phyloP scores from a whole-genome alignment of 2,113 vertebrate species.

The Chunga burmeisteri region DNA sequence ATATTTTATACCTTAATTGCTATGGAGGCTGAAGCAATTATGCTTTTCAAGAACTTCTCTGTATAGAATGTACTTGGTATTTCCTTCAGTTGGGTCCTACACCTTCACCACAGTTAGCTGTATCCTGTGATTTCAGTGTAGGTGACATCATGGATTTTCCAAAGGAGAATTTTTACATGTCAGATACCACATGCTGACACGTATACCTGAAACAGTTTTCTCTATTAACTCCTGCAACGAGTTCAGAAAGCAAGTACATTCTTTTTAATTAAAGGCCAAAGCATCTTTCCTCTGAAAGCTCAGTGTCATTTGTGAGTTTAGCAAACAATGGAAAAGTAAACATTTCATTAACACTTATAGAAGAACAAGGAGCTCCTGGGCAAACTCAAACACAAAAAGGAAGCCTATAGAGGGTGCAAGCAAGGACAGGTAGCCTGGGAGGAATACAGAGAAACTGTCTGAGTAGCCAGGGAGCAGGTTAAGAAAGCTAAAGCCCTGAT shows the following conservation, averaged over 20 bases:
- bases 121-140: background rate
- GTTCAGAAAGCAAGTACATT: background rate
- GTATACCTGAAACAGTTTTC: background rate
- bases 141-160: background rate
- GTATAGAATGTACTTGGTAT: background rate
- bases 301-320: background rate
- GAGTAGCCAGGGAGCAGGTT: too few relatives aligned
- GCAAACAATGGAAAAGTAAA: background rate
- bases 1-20: background rate
- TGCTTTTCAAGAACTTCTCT: background rate
- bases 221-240: background rate
- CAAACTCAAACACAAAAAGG: too few relatives aligned
- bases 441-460: too few relatives aligned
- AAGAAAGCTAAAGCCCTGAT: too few relatives aligned
- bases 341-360: background rate
- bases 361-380: background rate
- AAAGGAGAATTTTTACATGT: background rate
- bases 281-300: background rate
- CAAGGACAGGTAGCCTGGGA: too few relatives aligned
- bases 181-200: background rate
- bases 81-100: background rate
- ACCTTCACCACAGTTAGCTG: background rate
- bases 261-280: background rate
- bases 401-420: too few relatives aligned
- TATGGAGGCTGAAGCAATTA: conserved; percentile 10